Evolutionary conservation across 64 coral and sea anemone genomes (phyloP).

Genomic region (Astreopora myriophthalma): DNA sequence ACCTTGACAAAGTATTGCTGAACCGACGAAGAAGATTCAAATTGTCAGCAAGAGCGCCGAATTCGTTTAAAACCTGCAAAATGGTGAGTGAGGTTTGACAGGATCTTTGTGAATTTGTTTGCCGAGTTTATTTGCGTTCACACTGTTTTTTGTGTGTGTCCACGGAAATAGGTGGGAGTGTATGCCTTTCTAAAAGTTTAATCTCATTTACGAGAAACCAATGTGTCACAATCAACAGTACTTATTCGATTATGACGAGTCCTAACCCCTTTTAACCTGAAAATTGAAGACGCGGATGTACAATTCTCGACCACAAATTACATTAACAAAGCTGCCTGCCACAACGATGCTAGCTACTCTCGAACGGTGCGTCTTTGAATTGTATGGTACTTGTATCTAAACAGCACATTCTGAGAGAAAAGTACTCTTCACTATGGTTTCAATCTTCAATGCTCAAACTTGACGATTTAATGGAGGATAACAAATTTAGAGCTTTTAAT

Average conservation of each 20-base stretch:
- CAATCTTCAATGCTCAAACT: too few relatives aligned
- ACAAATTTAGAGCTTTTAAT: too few relatives aligned
- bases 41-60: background rate
- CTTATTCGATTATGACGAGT: conserved; percentile 13
- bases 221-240: background rate
- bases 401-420: too few relatives aligned
- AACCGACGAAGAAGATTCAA: background rate
- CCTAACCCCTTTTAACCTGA: background rate
- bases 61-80: background rate
- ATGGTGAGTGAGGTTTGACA: background rate
- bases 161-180: background rate
- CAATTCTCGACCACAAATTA: background rate
- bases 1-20: background rate
- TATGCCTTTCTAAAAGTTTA: background rate
- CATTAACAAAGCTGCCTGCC: background rate
- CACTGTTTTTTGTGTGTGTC: background rate
- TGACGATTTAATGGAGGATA: too few relatives aligned
- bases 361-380: too few relatives aligned
- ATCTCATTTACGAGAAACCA: background rate
- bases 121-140: background rate
- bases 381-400: too few relatives aligned
- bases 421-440: too few relatives aligned
- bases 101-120: background rate
- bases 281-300: background rate
- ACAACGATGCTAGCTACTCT: too few relatives aligned